Evolutionary conservation across 2,797 vertebrate species (phyloP), one percentile per base, ranked within the genome.

Genomic region (Garrulus glandarius): DNA sequence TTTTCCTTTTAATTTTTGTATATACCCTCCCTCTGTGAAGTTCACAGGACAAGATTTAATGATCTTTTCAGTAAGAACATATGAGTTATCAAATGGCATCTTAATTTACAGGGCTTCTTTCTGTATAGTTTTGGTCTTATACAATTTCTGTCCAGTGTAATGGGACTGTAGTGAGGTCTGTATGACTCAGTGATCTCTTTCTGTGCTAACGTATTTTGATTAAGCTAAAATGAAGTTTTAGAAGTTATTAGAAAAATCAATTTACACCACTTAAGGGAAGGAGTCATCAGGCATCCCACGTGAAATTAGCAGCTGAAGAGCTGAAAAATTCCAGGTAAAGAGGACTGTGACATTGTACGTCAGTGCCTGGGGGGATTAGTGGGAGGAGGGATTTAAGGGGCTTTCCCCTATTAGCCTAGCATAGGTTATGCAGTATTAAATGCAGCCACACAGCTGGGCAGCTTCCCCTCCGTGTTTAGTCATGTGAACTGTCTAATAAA

Each of bases 341-440:
- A 57, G 60, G 29, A 22, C 56, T n/a, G 34, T 56, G 79, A 37
- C 32, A 30, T 8, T 80, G 71, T 56, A 12, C 1, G 13, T 29
- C 68, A 67, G 18, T 44, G 44, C 79, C 64, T 63, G 23, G 24
- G 41, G 52, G 52, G 32, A 67, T 92, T 77, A 80, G 49, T 44
- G 83, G 60, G 56, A 93, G 69, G 34, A 92, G 49, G 53, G 60
- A 60, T 7, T 41, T 86, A 47, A 70, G 24, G 69, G 76, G 11
- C 76, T 88, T 89, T 81, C n/a, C 57, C 65, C 57, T 71, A 43
- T 94, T 86, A 94, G 78, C 70, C 67, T 56, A 8, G 22, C 61
- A 39, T 16, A 71, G 57, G 91, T 86, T 39, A 41, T 91, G 32
- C 57, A n/a, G 41, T 39, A 39, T 39, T 84, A 88, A 83, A 81